A percentile compares a stretch with the other conserved stretches of the same genome.
Conservation (phyloP, 2,888 invertebrate genomes). For the Apomyelois bistriatella region DNA sequence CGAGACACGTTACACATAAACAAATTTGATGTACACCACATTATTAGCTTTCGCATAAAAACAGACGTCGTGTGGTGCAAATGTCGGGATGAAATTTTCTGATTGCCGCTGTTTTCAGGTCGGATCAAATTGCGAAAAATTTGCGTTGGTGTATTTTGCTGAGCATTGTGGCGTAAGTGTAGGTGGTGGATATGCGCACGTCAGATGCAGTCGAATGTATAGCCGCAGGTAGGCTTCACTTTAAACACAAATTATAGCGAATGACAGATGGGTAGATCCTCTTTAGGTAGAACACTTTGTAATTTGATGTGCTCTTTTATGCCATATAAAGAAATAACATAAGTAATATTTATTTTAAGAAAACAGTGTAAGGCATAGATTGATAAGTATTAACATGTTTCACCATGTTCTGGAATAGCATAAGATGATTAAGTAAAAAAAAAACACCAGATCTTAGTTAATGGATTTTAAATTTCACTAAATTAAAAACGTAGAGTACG, state of each 20-base stretch:
- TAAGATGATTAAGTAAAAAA: too few relatives aligned
- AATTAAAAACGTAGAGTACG: too few relatives aligned
- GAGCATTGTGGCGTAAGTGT: neutral
- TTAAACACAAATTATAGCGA: neutral
- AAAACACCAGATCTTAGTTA: too few relatives aligned
- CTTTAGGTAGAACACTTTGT: neutral
- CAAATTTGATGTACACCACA: conserved; percentile 32
- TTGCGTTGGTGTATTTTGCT: conserved; percentile 7
- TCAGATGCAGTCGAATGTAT: conserved; percentile 8
- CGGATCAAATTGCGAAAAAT: conserved; percentile 15
- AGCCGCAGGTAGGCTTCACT: conserved; percentile 2
- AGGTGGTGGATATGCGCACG: neutral
- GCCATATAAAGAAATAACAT: too few relatives aligned
- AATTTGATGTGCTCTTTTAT: neutral
- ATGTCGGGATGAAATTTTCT: conserved; percentile 25
- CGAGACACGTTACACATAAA: conserved; percentile 27
- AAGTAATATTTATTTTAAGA: too few relatives aligned
- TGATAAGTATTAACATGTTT: too few relatives aligned
- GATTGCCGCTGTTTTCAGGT: conserved; percentile 23
- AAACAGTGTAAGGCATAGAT: too few relatives aligned
- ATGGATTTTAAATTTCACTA: too few relatives aligned
- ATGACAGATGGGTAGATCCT: too few relatives aligned
- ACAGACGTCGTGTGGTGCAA: conserved; percentile 27
- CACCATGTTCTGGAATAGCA: too few relatives aligned
- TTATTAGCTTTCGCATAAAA: conserved; percentile 34